phyloP scores from a whole-genome alignment of 2,888 invertebrate species.

The Himalopsyche kuldschensis region DNA sequence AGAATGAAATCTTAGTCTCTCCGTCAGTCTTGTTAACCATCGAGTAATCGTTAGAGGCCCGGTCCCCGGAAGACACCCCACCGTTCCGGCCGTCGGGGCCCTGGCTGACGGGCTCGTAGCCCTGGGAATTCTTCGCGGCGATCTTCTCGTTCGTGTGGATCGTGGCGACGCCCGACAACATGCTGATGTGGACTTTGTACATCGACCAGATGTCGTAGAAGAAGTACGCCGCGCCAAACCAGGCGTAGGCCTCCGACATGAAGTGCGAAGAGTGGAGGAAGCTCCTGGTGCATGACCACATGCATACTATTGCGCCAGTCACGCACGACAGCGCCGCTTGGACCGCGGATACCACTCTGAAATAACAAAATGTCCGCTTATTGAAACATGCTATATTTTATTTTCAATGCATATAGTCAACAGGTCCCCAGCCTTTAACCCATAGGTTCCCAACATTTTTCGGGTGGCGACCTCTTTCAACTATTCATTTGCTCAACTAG shows the following conservation, averaged over 20 bases:
- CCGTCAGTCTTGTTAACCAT: not conserved
- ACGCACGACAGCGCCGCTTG: conserved; percentile 70
- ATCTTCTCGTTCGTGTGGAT: conserved; percentile 21
- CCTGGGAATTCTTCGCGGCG: not conserved
- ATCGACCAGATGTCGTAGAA: conserved; percentile 81
- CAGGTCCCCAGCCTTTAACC: too few species aligned
- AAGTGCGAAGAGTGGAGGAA: conserved; percentile 70
- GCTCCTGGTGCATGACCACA: conserved; percentile 69
- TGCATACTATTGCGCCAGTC: conserved; percentile 67
- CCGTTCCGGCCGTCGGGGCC: not conserved
- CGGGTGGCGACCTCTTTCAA: too few species aligned
- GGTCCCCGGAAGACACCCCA: not conserved
- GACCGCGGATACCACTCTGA: conserved; percentile 71
- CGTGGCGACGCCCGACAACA: conserved; percentile 3
- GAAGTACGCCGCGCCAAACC: conserved; percentile 79
- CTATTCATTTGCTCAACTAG: too few species aligned
- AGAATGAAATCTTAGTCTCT: conserved; percentile 45
- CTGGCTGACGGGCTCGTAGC: not conserved
- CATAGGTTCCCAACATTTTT: not conserved
- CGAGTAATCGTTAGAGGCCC: not conserved
- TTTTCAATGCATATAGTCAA: not conserved
- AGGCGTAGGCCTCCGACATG: conserved; percentile 75
- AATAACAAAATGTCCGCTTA: conserved; percentile 30
- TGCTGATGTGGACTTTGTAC: conserved; percentile 66
- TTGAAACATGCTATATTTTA: not conserved